Base-by-base conservation (phyloP, 2,797 vertebrate genomes). In the Neosilurus mollespiculum region DNA sequence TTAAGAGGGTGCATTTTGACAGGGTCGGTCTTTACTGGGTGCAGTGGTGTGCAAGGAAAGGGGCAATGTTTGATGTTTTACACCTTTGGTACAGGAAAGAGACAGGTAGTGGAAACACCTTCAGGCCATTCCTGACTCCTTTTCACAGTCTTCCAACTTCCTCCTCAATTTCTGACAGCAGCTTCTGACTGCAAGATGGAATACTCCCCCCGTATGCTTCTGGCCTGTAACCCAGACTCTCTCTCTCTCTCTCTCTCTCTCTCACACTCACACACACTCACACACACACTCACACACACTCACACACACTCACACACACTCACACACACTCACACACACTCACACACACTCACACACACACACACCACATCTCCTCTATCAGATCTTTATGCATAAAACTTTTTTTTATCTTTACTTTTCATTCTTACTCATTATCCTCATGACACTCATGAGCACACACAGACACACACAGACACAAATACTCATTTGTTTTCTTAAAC, bases 61-160 rank as follows among this genome's bases (percentile, higher is more conserved):
- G 86, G 92, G 92, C 92, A 92, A 92, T 94, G 93, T 93, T 93
- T 94, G 92, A 94, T 94, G 94, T 93, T 93, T 93, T 92, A 92
- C 92, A 93, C 91, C 92, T 87, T 92, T 91, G 90, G 91, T 91
- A 91, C 89, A 86, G 58, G 87, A 87, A 91, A 92, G 92, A 84
- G 66, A 81, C 61, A 30, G 65, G 82, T 59, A 79, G 37, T 83
- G 69, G 43, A 81, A 84, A 91, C 90, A 83, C 85, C 87, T 87
- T 49, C 59, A 84, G 89, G 86, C 80, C 80, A 72, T 86, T 84
- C 84, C 84, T 81, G 72, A 83, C 81, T 75, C 84, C 59, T 82
- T 73, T 87, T 71, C 84, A 84, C 86, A 86, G 86, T 59, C 49
- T 75, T 82, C 77, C 79, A 80, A 67, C 70, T 81, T 83, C 80